Base-by-base conservation (phyloP, 2,797 vertebrate species). In the Bradypodion pumilum region DNA sequence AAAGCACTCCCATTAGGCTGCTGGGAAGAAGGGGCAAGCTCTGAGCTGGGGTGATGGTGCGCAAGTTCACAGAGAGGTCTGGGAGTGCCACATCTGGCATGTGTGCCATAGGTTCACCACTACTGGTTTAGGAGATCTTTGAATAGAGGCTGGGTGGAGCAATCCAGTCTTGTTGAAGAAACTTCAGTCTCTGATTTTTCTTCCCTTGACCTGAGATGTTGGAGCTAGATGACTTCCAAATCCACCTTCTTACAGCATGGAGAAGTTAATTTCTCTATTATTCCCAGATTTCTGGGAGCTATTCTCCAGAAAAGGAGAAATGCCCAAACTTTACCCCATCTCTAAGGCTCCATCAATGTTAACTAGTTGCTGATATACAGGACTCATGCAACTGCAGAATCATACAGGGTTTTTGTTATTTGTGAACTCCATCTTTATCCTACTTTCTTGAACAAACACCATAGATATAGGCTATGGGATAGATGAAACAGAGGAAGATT, bases 381-480 rank as follows among this genome's bases (percentile, higher is more conserved):
- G 52, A 56, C 52, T 5, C 13, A 56, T 69, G 23, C 68, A 13
- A 37, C 21, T 32, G 16, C 32, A 37, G 16, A 19, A 68, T 81
- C 62, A 52, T 78, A 78, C 60, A 2, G 4, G 49, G 52, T 60
- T 25, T 6, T 40, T 0, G 0, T 32, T 56, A 21, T 40, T 83
- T 90, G 35, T 84, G 76, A 66, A 83, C 89, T 35, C 78, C 21
- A 19, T 56, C 63, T 88, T 80, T 37, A 4, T 2, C 81, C 81
- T 77, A n/a, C 87, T 94, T 91, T 83, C 96, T 92, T 93, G 96
- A 95, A 96, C 92, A 0, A 56, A 13, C 0, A 72, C 12, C 77
- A 66, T 86, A 99, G 98, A 97, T 94, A 94, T 97, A 81, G 97
- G 97, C 81, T 94, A 98, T 60, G 96, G 97, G 83, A 96, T 96